phyloP scores from a whole-genome alignment of 2,797 vertebrate species.

The Zalophus californianus region DNA sequence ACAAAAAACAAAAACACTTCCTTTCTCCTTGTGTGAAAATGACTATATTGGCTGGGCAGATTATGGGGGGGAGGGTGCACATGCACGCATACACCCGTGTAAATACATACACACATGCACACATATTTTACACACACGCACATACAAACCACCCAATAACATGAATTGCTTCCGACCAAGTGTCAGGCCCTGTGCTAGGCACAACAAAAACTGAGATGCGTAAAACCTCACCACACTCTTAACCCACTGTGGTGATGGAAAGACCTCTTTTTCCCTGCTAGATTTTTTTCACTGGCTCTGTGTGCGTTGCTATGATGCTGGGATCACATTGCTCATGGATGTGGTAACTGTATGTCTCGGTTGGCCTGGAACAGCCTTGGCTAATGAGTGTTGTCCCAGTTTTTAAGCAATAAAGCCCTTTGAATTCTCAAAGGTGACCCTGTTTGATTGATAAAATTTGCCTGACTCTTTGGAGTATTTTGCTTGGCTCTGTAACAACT shows the following conservation, averaged over 20 bases:
- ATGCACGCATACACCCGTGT: not conserved
- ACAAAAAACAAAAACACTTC: not conserved
- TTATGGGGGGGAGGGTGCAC: not conserved
- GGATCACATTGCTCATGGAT: no score
- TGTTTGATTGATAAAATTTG: not conserved
- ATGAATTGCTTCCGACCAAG: not conserved
- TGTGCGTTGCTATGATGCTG: not conserved
- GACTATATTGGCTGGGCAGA: not conserved
- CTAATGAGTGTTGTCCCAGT: no score
- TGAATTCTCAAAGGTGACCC: not conserved
- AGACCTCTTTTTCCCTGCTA: not conserved
- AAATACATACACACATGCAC: accelerated
- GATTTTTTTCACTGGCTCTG: not conserved
- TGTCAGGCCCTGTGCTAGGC: not conserved
- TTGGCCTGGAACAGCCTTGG: not conserved
- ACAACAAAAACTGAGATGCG: not conserved
- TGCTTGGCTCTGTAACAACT: not conserved
- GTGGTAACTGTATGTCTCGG: not conserved
- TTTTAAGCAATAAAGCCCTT: not conserved
- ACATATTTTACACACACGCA: not conserved
- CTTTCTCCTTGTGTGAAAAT: constrained; percentile 48
- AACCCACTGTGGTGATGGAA: accelerated
- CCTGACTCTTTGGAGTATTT: not conserved
- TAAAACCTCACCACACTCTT: not conserved
- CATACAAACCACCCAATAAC: not conserved